phyloP scores from a whole-genome alignment of 2,113 vertebrate genomes.

The Physeter macrocephalus region DNA sequence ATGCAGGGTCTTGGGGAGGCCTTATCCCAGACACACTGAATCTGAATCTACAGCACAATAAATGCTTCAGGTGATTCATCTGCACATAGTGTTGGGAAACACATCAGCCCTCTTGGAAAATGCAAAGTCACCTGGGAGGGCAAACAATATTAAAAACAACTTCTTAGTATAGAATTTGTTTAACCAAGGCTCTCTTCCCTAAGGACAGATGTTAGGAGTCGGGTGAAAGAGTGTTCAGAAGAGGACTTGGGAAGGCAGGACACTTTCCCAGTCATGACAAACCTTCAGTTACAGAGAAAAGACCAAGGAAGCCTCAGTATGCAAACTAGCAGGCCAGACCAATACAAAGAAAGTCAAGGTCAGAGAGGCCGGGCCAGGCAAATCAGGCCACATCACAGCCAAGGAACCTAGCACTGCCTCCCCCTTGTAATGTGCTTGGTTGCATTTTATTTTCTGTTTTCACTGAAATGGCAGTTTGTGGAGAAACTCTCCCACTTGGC shows the following conservation, averaged over 20 bases:
- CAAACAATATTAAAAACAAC: not conserved
- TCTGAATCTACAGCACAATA: not conserved
- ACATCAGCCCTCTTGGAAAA: not conserved
- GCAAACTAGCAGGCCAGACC: accelerated
- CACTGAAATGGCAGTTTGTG: conserved; percentile 28
- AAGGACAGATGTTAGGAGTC: not conserved
- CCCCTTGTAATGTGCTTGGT: not conserved
- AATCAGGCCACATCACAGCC: accelerated
- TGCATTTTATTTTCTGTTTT: conserved; percentile 19
- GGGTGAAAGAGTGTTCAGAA: not conserved
- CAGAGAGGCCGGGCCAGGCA: not conserved
- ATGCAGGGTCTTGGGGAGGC: accelerated
- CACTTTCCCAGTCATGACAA: not conserved
- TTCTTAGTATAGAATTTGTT: not conserved
- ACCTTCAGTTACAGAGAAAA: not conserved
- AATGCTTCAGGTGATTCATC: not conserved
- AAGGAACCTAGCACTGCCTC: not conserved
- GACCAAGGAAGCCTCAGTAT: accelerated
- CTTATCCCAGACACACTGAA: not conserved
- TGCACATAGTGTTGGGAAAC: too few species aligned
- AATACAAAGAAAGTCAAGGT: not conserved
- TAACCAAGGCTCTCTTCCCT: not conserved
- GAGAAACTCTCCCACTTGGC: conserved; percentile 45
- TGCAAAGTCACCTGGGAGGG: not conserved
- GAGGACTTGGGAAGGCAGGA: not conserved